Evolutionary conservation across 2,113 vertebrate genomes (phyloP), one percentile per base, ranked within the genome.

Genomic region (Pteropus alecto): DNA sequence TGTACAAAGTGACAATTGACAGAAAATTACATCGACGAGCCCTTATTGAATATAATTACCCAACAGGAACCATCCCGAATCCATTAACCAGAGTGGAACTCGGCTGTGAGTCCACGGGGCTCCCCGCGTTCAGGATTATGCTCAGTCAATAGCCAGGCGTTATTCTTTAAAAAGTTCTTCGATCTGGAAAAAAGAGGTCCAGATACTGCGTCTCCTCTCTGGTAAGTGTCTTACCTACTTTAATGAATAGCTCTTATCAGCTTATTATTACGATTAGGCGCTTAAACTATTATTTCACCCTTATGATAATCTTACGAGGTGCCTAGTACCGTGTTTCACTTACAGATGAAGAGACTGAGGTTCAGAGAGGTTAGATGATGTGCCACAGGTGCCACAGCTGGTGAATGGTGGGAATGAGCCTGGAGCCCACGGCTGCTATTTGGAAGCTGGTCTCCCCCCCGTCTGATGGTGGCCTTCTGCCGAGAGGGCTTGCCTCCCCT

Each of bases 61-160:
- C 16, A 4, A 78, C 79, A 90, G 94, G 89, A 98, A 68, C 61
- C 81, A 51, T 95, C 71, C 58, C 18, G 96, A 54, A 94, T 94
- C 97, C 94, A 56, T 95, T 95, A 86, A 13, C 82, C 73, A 21
- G 12, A n/a, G 65, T 15, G 18, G 48, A 63, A 10, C 10, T 11
- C 21, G 0, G 97, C 61, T 82, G 70, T 18, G 12, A 60, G 71
- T 90, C 58, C 19, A 13, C 30, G 2, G 92, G 81, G 26, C 28
- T 67, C 63, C 19, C 74, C 30, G 21, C 0, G 7, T 30, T 28
- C 70, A 22, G 58, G 56, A 82, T 92, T 22, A 28, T 12, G 70
- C 54, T 46, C 33, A 3, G 14, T 74, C 56, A 19, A 61, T 15
- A 43, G 11, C 1, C 6, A 0, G 56, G 74, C 2, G 6, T 16